A percentile compares a stretch with the other conserved stretches of the same genome.
phyloP scores from a whole-genome alignment of 1,140 invertebrate species.

The Lepidostoma basale region DNA sequence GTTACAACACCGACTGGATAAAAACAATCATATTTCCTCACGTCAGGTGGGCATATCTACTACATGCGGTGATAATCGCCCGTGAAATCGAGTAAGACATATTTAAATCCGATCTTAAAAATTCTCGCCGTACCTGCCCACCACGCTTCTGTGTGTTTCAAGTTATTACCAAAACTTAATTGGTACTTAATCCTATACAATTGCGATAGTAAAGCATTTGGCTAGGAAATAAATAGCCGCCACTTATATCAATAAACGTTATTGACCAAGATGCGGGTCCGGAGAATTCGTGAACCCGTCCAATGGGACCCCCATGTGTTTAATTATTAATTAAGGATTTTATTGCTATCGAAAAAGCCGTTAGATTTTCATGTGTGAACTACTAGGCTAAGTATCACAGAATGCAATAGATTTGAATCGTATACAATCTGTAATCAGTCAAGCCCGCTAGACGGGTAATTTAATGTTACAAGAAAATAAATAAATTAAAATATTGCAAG shows the following conservation, averaged over 20 bases:
- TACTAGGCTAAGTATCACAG: no score
- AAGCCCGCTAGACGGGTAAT: no score
- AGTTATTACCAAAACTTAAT: no score
- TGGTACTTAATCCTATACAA: not conserved
- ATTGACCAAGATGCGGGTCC: slow-evolving; percentile 13
- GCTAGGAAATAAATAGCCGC: slow-evolving; percentile 7
- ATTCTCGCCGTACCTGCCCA: no score
- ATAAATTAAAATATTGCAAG: no score
- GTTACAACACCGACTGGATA: slow-evolving; percentile 17
- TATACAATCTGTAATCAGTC: no score
- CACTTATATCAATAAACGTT: slow-evolving; percentile 24
- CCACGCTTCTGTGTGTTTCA: no score
- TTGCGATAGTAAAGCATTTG: not conserved
- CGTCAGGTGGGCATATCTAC: slow-evolving; percentile 26
- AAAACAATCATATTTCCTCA: slow-evolving; percentile 16
- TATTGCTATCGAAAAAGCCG: not conserved
- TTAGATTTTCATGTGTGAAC: no score
- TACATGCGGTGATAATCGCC: not conserved
- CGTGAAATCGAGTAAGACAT: not conserved
- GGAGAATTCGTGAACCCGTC: not conserved
- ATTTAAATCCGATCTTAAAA: not conserved
- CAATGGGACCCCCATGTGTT: slow-evolving; percentile 6
- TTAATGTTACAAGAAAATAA: no score
- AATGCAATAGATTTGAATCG: no score
- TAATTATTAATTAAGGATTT: slow-evolving; percentile 1